phyloP scores from a whole-genome alignment of 2,113 vertebrate genomes.

The Gallinago paraguaiae region DNA sequence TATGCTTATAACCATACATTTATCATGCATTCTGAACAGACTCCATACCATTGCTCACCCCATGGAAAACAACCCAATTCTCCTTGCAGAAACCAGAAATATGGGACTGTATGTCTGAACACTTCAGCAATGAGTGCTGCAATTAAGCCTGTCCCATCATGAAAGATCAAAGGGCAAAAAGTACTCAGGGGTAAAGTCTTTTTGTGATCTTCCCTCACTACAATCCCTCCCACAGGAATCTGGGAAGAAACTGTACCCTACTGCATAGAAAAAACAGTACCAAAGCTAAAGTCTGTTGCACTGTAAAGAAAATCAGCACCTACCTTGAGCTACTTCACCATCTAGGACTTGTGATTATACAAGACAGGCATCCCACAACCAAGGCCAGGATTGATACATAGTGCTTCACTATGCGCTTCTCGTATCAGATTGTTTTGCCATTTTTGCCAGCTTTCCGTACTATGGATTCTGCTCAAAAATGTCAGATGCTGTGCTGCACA shows the following conservation, averaged over 20 bases:
- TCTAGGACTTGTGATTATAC: background rate
- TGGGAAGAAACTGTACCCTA: background rate
- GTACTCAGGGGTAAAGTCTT: background rate
- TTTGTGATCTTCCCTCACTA: background rate
- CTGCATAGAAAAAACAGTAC: background rate
- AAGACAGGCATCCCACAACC: fast-evolving
- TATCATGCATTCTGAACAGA: background rate
- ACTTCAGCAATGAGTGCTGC: background rate
- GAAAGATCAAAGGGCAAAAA: background rate
- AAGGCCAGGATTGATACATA: background rate
- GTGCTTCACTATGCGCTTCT: background rate
- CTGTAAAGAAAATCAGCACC: background rate
- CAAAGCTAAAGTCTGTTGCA: background rate
- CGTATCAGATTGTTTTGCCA: background rate
- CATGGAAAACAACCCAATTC: background rate
- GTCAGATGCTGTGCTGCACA: background rate
- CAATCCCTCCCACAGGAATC: background rate
- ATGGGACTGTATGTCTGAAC: background rate
- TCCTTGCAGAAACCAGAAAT: background rate
- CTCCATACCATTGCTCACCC: background rate
- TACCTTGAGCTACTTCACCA: background rate
- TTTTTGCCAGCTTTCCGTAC: background rate
- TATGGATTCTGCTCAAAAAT: background rate
- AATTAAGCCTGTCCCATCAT: slow-evolving; percentile 13
- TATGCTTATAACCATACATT: background rate